Percentiles rank a stretch among this genome's conserved stretches.
Conservation (phyloP, 2,113 vertebrate genomes). For the Columbina picui region DNA sequence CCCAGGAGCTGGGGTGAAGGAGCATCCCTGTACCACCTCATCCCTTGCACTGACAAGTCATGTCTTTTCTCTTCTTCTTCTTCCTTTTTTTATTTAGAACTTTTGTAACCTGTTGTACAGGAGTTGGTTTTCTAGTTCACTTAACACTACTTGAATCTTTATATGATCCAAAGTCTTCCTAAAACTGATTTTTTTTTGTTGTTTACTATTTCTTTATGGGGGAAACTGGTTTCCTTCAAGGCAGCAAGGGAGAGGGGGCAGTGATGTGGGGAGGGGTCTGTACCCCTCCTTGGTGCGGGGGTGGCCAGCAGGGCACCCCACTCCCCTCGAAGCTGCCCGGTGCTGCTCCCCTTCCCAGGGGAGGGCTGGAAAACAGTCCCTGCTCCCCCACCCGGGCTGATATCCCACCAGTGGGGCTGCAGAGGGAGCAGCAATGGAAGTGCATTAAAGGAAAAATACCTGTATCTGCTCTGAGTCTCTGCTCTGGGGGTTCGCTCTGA, state of each 20-base stretch:
- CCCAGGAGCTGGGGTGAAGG: background rate
- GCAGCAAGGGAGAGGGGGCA: background rate
- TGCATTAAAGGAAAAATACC: background rate
- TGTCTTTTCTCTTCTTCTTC: background rate
- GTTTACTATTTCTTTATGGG: background rate
- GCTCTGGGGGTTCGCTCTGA: background rate
- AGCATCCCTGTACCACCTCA: background rate
- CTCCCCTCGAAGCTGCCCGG: rapidly evolving
- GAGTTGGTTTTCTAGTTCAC: conserved; percentile 26
- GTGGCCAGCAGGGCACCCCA: background rate
- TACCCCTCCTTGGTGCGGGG: background rate
- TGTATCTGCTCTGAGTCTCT: rapidly evolving
- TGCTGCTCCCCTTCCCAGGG: background rate
- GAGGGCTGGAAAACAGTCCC: background rate
- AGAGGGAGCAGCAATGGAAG: background rate
- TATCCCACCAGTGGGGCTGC: background rate
- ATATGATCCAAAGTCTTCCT: background rate
- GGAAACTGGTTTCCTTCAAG: background rate
- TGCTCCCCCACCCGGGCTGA: background rate
- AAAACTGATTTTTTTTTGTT: background rate
- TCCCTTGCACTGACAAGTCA: background rate
- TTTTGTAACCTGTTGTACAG: conserved; percentile 28
- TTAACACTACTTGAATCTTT: background rate
- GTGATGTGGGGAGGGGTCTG: background rate
- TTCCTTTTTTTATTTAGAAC: background rate